A percentile compares a stretch with the other conserved stretches of the same genome.
Conservation (phyloP, 2,113 vertebrate species). For the Pollachius pollachius region DNA sequence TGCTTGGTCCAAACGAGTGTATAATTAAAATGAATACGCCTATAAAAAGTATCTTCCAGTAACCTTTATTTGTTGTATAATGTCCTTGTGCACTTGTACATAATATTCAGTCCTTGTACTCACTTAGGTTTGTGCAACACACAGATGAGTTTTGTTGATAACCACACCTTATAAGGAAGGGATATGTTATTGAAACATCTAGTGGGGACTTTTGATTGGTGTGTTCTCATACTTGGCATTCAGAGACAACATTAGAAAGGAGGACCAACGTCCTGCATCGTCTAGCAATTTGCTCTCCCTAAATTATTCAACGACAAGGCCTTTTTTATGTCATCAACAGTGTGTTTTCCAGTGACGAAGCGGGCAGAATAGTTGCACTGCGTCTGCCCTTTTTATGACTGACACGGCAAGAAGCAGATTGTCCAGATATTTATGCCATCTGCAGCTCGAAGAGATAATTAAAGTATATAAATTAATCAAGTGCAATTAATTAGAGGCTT, state of each 20-base stretch:
- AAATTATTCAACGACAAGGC: constrained; percentile 87
- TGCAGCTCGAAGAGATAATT: constrained; percentile 99
- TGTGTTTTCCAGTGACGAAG: constrained; percentile 81
- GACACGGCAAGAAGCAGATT: constrained; percentile 99
- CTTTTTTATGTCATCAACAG: constrained; percentile 83
- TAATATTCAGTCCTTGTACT: too few species aligned
- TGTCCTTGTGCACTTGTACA: too few species aligned
- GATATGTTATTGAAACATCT: background rate
- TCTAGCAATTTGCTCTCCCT: constrained; percentile 84
- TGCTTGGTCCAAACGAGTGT: too few species aligned
- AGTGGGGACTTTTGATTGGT: constrained; percentile 31
- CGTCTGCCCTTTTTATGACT: constrained; percentile 97
- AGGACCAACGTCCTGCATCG: constrained; percentile 63
- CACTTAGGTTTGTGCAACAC: too few species aligned
- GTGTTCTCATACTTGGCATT: constrained; percentile 37
- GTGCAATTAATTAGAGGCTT: constrained; percentile 99
- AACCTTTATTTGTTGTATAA: too few species aligned
- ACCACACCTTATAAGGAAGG: background rate
- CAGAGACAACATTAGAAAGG: constrained; percentile 63
- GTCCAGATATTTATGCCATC: constrained; percentile 99
- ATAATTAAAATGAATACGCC: background rate
- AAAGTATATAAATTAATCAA: constrained; percentile 99
- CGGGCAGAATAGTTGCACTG: constrained; percentile 90
- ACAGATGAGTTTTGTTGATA: too few species aligned
- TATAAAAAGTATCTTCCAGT: background rate